Conservation (phyloP, 2,888 invertebrate species). For the Allophyes oxyacanthae region DNA sequence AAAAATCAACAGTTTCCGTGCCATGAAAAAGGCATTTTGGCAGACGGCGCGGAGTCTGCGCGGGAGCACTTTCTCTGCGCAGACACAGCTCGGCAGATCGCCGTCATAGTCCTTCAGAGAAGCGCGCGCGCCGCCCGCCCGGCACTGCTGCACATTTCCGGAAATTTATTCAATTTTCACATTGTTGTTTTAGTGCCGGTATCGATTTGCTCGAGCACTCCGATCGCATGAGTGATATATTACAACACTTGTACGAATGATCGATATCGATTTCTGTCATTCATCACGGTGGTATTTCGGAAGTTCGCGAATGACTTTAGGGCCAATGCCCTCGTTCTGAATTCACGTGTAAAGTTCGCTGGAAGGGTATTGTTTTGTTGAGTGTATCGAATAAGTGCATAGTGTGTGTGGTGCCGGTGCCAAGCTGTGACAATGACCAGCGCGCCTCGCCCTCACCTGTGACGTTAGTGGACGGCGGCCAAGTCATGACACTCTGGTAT, state of each 20-base stretch:
- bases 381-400: conserved; percentile 71
- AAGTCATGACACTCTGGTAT: conserved; percentile 88
- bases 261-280: conserved; percentile 57
- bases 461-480: conserved; percentile 84
- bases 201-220: conserved; percentile 54
- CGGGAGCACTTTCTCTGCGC: conserved; percentile 86
- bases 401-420: conserved; percentile 67
- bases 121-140: conserved; percentile 77
- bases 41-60: conserved; percentile 88
- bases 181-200: conserved; percentile 55
- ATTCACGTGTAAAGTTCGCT: conserved; percentile 61
- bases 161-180: conserved; percentile 60
- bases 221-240: conserved; percentile 61
- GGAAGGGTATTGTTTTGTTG: conserved; percentile 61
- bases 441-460: conserved; percentile 72
- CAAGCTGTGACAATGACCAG: conserved; percentile 81
- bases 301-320: conserved; percentile 63
- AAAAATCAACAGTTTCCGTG: conserved; percentile 81
- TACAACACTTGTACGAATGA: conserved; percentile 47
- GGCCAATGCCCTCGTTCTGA: conserved; percentile 68
- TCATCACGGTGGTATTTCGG: conserved; percentile 66
- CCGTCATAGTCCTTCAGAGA: conserved; percentile 77
- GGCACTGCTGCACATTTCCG: conserved; percentile 62
- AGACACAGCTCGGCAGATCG: conserved; percentile 70
- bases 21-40: conserved; percentile 85